A percentile compares a stretch with the other conserved stretches of the same genome.
Evolutionary conservation across 2,797 vertebrate species (phyloP).

Genomic region (Gobionotothen gibberifrons): DNA sequence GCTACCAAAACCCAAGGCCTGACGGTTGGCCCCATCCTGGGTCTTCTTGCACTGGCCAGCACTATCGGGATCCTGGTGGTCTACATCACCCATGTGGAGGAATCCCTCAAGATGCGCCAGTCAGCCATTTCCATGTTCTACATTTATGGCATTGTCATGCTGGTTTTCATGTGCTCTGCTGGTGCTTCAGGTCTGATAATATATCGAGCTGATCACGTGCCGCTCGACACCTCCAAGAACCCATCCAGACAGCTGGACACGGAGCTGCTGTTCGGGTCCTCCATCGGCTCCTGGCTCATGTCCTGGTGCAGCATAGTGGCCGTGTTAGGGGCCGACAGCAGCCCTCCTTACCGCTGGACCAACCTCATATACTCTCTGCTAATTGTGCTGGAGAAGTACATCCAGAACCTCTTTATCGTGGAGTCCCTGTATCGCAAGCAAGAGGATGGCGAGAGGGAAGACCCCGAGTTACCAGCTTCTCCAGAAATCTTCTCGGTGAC

Average conservation of each 20-base stretch:
- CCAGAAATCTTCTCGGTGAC: slow-evolving; percentile 88
- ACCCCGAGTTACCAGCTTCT: slow-evolving; percentile 64
- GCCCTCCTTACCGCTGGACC: slow-evolving; percentile 89
- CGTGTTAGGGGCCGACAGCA: slow-evolving; percentile 80
- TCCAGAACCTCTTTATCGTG: slow-evolving; percentile 96
- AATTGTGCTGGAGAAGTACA: slow-evolving; percentile 91
- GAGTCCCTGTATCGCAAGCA: slow-evolving; percentile 91
- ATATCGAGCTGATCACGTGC: slow-evolving; percentile 86
- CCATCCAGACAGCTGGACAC: slow-evolving; percentile 92
- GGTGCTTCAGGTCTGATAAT: slow-evolving; percentile 87
- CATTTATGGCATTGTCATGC: slow-evolving; percentile 86
- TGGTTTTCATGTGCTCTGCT: slow-evolving; percentile 89
- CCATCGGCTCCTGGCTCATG: slow-evolving; percentile 94
- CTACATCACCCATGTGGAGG: slow-evolving; percentile 90
- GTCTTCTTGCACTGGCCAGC: slow-evolving; percentile 87
- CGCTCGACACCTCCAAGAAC: slow-evolving; percentile 88
- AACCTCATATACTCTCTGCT: slow-evolving; percentile 91
- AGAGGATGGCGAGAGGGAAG: slow-evolving; percentile 59
- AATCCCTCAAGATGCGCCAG: slow-evolving; percentile 85
- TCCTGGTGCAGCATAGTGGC: slow-evolving; percentile 95
- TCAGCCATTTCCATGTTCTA: slow-evolving; percentile 93
- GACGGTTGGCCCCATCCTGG: slow-evolving; percentile 86
- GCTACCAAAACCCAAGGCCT: slow-evolving; percentile 83
- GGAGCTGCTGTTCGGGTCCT: slow-evolving; percentile 91
- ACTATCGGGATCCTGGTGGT: slow-evolving; percentile 92